Percentiles rank a stretch among this genome's conserved stretches.
Conservation (phyloP, 2,797 vertebrate species). For the Protosalanx chinensis region DNA sequence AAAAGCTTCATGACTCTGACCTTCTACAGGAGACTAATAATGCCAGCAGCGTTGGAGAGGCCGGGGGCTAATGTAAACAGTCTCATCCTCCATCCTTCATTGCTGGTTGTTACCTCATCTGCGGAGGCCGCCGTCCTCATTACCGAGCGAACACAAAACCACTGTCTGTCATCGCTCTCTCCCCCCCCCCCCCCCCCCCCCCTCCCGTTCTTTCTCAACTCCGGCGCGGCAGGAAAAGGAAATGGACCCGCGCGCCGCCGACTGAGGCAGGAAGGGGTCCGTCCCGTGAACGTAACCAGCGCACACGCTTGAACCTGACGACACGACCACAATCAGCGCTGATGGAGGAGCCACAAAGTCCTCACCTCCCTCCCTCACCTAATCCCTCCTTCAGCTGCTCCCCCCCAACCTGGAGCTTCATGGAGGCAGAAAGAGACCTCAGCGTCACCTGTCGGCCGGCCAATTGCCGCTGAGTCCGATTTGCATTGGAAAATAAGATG, state of each 20-base stretch:
- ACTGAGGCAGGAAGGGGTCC: background rate
- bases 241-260: background rate
- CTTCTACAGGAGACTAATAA: slow-evolving; percentile 44
- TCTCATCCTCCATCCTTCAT: slow-evolving; percentile 34
- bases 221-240: too few species aligned
- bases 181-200: background rate
- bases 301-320: background rate
- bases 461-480: slow-evolving; percentile 56
- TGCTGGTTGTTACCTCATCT: slow-evolving; percentile 18
- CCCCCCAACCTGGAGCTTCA: slow-evolving; percentile 17
- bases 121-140: background rate
- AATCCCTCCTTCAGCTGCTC: background rate
- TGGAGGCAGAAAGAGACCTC: slow-evolving; percentile 41
- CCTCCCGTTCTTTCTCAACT: background rate
- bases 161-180: background rate
- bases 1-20: slow-evolving; percentile 55
- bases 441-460: slow-evolving; percentile 48
- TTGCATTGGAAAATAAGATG: slow-evolving; percentile 51
- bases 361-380: background rate
- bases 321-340: too few species aligned
- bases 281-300: background rate
- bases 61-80: slow-evolving; percentile 24
- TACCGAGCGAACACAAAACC: background rate
- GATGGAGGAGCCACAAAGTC: too few species aligned
- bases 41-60: background rate